Conservation (phyloP, 2,888 invertebrate genomes). For the Heliconius ethilla region DNA sequence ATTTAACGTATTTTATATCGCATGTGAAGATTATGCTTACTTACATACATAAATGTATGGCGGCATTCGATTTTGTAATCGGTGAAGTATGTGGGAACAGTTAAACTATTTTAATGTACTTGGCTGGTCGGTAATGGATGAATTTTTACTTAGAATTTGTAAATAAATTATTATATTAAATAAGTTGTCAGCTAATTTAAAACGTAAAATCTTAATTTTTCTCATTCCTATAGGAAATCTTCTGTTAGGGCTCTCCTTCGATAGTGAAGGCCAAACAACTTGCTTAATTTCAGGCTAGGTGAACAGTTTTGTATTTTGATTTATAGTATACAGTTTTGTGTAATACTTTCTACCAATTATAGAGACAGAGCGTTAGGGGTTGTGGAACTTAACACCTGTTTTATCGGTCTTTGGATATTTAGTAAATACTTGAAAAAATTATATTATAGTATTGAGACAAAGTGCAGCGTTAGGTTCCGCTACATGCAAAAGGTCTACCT, state of each 20-base stretch:
- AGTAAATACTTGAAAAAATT: too few relatives aligned
- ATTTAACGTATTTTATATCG: slow-evolving; percentile 26
- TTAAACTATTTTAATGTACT: slow-evolving; percentile 22
- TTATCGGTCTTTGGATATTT: too few relatives aligned
- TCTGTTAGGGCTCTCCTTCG: too few relatives aligned
- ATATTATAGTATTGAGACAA: not conserved
- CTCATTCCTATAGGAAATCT: too few relatives aligned
- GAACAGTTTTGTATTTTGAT: too few relatives aligned
- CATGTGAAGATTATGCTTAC: slow-evolving; percentile 25
- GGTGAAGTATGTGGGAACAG: slow-evolving; percentile 21
- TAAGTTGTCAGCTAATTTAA: not conserved
- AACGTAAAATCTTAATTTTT: not conserved
- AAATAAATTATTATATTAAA: slow-evolving; percentile 1
- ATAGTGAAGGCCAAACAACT: too few relatives aligned
- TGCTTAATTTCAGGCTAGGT: too few relatives aligned
- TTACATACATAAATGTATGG: slow-evolving; percentile 13
- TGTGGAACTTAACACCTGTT: too few relatives aligned
- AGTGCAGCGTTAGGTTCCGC: not conserved
- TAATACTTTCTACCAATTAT: too few relatives aligned
- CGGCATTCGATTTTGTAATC: slow-evolving; percentile 24
- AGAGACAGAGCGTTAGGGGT: too few relatives aligned
- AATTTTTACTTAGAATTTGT: slow-evolving; percentile 8
- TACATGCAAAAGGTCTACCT: not conserved
- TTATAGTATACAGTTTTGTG: too few relatives aligned
- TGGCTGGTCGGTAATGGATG: not conserved